Base-by-base conservation (phyloP, 2,113 vertebrate species). In the Protobothrops mucrosquamatus region DNA sequence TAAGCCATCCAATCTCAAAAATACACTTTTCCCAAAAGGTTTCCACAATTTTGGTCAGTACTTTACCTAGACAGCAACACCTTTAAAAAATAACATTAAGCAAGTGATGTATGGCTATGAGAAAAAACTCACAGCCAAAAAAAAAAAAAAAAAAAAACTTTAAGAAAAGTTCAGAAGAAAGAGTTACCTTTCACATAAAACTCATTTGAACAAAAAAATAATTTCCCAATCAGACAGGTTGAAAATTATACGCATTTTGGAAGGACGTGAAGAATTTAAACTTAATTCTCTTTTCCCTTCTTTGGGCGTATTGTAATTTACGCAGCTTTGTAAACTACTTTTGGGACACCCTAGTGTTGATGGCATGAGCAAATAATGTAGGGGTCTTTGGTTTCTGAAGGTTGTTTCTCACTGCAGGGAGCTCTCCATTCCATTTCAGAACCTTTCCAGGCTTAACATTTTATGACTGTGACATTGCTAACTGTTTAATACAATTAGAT, bases 371-470 rank as follows among this genome's bases (percentile, higher is more conserved):
- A 57, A 86, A 85, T 91, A 43, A 54, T 43, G 15, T 56, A 55
- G 29, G 90, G 7, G 12, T 56, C 51, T 91, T 91, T 91, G 69
- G 90, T 85, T 85, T 54, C 90, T 91, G 51, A 46, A 57, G 34
- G 23, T 91, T 91, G 8, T 29, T 22, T 86, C 15, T 20, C 90
- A 86, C 91, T 48, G 81, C 74, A 91, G 90, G 52, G 39, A 85
- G 34, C 54, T 85, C 69, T 8, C 55, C 90, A 85, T 91, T 91
- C 74, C 69, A 91, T 91, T 91, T 85, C 74, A 29, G 15, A 85
- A 39, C 23, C 74, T 81, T 85, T 46, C 74, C 90, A 91, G 52
- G 90, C 74, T 26, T 57, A 46, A 81, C 43, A 12, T 91, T 91
- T 85, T 56, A 91, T 9, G 15, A 39, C 90, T 23, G 34, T 86